Evolutionary conservation across 2,888 invertebrate species (phyloP).

Genomic region (Meganola albula): DNA sequence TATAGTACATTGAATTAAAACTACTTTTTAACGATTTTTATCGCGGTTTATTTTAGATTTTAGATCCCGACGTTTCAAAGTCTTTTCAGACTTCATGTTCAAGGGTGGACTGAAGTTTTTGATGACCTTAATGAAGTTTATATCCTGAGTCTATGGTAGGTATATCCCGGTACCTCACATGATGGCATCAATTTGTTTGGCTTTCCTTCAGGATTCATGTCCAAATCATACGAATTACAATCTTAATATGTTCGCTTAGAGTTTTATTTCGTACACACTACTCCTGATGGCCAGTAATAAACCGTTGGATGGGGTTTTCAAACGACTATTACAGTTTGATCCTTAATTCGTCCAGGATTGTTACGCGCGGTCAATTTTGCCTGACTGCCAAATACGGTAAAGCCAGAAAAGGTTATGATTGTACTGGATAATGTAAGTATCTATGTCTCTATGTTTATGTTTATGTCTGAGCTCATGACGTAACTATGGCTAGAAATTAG

Average conservation of each 20-base stretch:
- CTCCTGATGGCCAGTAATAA: slow-evolving; percentile 51
- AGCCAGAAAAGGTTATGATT: slow-evolving; percentile 18
- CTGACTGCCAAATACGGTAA: too few relatives aligned
- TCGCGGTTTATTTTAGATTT: too few relatives aligned
- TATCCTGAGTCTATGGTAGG: too few relatives aligned
- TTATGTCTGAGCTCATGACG: not conserved
- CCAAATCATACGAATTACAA: slow-evolving; percentile 38
- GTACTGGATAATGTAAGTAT: not conserved
- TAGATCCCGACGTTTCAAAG: too few relatives aligned
- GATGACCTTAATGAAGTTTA: too few relatives aligned
- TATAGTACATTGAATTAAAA: too few relatives aligned
- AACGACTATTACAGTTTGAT: slow-evolving; percentile 42
- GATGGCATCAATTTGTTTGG: slow-evolving; percentile 66
- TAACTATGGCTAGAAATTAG: too few relatives aligned
- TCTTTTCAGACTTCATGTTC: too few relatives aligned
- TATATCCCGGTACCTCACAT: slow-evolving; percentile 36
- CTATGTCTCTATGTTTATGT: not conserved
- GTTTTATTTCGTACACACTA: slow-evolving; percentile 40
- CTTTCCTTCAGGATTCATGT: slow-evolving; percentile 41
- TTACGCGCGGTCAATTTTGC: slow-evolving; percentile 19
- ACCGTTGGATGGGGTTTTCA: slow-evolving; percentile 42
- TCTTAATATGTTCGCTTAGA: slow-evolving; percentile 41
- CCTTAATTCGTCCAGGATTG: slow-evolving; percentile 23
- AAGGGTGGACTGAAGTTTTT: too few relatives aligned
- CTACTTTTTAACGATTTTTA: too few relatives aligned